phyloP scores from a whole-genome alignment of 2,888 invertebrate species.

The Calliopum simillimum region DNA sequence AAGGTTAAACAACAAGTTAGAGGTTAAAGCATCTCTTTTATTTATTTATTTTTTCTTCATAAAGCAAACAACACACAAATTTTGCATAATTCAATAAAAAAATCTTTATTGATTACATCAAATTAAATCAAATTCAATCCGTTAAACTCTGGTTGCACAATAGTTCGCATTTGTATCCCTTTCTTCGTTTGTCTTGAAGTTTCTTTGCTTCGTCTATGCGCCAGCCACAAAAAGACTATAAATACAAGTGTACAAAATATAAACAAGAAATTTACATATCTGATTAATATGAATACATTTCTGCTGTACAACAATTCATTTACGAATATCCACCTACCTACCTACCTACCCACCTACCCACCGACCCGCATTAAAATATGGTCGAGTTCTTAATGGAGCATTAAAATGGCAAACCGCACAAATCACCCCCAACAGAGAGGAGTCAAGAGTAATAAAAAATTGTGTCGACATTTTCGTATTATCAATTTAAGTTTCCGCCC shows the following conservation, averaged over 20 bases:
- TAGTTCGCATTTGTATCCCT: neutral
- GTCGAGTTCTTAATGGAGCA: neutral
- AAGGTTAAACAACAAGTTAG: no score
- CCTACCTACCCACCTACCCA: no score
- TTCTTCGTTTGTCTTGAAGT: neutral
- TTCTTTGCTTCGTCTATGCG: no score
- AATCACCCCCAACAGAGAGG: neutral
- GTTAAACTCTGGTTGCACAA: no score
- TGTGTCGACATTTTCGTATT: neutral
- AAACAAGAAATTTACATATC: slow-evolving; percentile 53
- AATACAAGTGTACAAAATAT: neutral
- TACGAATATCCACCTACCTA: neutral
- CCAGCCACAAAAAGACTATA: no score
- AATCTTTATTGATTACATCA: neutral
- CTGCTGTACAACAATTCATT: slow-evolving; percentile 15
- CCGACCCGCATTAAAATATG: neutral
- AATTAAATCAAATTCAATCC: neutral
- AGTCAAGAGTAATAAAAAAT: slow-evolving; percentile 17
- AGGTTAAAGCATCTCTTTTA: no score
- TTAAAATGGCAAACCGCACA: neutral
- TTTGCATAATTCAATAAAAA: neutral
- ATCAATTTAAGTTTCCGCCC: slow-evolving; percentile 33
- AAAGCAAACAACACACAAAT: neutral
- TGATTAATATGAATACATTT: slow-evolving; percentile 60
- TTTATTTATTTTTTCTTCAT: neutral